These are phyloP conservation scores for Lophura swinhoii DNA, from an alignment of 2,797 vertebrate genomes.

Conservation along the genomic window DNA sequence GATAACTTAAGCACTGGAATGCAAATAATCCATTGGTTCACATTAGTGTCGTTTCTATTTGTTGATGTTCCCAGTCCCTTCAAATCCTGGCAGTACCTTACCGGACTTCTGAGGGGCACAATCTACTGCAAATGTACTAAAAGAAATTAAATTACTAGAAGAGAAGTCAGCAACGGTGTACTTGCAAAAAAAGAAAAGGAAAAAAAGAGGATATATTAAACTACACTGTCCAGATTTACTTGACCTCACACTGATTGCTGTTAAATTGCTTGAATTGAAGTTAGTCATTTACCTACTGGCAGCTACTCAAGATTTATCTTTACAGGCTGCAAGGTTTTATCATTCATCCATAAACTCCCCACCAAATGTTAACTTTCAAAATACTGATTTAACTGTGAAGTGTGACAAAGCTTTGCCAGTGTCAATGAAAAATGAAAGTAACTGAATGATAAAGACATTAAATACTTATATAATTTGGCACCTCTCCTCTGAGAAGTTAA, in stretches of 20 bases:
- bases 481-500: constrained; percentile 52
- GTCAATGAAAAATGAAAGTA: constrained; percentile 55
- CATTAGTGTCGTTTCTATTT: constrained; percentile 79
- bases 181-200: constrained; percentile 72
- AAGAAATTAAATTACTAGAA: constrained; percentile 76
- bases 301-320: constrained; percentile 81
- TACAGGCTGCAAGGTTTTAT: constrained; percentile 64
- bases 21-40: constrained; percentile 80
- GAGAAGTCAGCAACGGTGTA: constrained; percentile 81
- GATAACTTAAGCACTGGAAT: constrained; percentile 80
- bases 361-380: constrained; percentile 75
- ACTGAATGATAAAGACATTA: constrained; percentile 59
- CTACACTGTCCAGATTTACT: constrained; percentile 75
- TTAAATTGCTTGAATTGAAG: constrained; percentile 79
- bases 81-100: constrained; percentile 68
- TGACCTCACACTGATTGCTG: constrained; percentile 84
- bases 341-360: constrained; percentile 64
- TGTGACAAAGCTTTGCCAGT: constrained; percentile 44
- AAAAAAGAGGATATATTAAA: constrained; percentile 77
- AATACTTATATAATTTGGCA: constrained; percentile 68
- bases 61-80: constrained; percentile 77
- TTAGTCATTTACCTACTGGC: constrained; percentile 88
- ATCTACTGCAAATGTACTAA: constrained; percentile 62
- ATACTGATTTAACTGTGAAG: constrained; percentile 74
- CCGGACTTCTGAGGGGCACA: constrained; percentile 71